Conservation (phyloP, 2,888 invertebrate genomes). For the Calliphora vomitoria region DNA sequence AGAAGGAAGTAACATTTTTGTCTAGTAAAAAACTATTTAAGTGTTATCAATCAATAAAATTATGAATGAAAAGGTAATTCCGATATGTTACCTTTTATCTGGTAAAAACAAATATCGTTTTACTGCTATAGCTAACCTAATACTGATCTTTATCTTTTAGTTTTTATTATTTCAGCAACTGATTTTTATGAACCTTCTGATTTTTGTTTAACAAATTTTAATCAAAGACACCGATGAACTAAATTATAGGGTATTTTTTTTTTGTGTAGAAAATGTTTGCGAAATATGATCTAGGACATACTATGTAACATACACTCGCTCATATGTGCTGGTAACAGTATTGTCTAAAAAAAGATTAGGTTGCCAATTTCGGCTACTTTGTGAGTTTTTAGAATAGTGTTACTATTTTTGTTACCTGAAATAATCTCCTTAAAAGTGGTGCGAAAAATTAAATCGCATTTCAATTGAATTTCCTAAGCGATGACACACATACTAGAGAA, state of each 20-base stretch:
- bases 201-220: background rate
- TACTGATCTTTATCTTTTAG: background rate
- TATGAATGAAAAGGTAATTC: background rate
- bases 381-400: conserved; percentile 37
- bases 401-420: conserved; percentile 65
- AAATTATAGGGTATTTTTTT: background rate
- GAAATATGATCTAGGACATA: conserved; percentile 35
- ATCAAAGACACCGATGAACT: conserved; percentile 28
- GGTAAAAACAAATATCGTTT: background rate
- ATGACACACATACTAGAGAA: conserved; percentile 30
- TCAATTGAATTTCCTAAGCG: conserved; percentile 50
- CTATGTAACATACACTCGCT: background rate
- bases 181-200: background rate
- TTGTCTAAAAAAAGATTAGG: conserved; percentile 30
- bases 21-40: background rate
- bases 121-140: background rate
- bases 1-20: background rate
- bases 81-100: background rate
- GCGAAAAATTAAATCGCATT: conserved; percentile 69
- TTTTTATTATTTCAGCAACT: background rate
- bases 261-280: background rate
- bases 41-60: background rate
- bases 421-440: conserved; percentile 70
- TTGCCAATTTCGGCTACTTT: conserved; percentile 43
- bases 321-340: background rate